Conservation (phyloP, 2,888 invertebrate species). For the Plusia festucae region DNA sequence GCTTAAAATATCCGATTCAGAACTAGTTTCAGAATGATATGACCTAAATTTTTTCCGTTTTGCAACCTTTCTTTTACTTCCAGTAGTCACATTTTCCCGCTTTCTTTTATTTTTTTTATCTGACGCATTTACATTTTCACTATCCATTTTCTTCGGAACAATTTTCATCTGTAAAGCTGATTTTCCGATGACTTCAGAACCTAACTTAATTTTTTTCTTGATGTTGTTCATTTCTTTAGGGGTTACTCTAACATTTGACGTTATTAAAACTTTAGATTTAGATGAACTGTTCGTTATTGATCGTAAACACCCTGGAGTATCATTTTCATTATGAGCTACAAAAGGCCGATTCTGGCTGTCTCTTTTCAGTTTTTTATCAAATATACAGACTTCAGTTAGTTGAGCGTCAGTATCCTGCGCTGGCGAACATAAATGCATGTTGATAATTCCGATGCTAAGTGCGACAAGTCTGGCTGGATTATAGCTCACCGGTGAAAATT, state of each 20-base stretch:
- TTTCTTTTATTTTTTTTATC: neutral
- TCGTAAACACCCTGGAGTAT: no score
- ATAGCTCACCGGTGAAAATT: no score
- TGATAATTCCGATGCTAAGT: no score
- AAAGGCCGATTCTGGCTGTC: no score
- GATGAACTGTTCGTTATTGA: neutral
- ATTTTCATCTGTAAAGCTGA: neutral
- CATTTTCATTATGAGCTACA: no score
- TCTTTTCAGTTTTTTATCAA: no score
- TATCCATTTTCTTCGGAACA: neutral
- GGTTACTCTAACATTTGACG: neutral
- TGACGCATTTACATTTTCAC: neutral
- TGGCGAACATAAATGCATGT: no score
- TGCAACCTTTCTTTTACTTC: neutral
- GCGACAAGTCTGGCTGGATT: no score
- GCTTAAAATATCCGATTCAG: slow-evolving; percentile 9
- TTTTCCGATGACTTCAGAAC: neutral
- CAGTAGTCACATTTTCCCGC: neutral
- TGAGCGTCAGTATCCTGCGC: no score
- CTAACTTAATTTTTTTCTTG: neutral
- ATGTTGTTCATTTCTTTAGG: neutral
- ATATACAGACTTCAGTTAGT: no score
- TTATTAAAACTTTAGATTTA: neutral
- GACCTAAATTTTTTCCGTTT: slow-evolving; percentile 8
- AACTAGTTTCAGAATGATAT: slow-evolving; percentile 11